Conservation (phyloP, 2,888 invertebrate species). For the Caradrina kadenii region DNA sequence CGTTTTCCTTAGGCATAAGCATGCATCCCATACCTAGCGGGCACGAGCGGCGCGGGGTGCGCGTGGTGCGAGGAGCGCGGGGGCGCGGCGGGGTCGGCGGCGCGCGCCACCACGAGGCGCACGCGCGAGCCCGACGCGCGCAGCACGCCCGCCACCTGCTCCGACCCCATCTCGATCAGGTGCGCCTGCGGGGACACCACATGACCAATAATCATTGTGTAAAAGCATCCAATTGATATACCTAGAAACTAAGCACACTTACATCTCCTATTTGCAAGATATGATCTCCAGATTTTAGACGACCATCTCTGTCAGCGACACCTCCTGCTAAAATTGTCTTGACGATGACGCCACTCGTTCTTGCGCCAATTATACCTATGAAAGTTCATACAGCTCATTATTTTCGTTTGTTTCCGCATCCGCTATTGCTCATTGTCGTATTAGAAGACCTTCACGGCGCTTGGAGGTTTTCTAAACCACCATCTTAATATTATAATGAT, state of each 20-base stretch:
- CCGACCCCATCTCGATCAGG: constrained; percentile 99
- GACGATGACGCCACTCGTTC: constrained; percentile 99
- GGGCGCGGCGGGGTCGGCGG: constrained; percentile 94
- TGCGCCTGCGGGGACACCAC: constrained; percentile 72
- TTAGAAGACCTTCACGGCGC: constrained; percentile 3
- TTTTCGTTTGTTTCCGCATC: not conserved
- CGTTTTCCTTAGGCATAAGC: too few relatives aligned
- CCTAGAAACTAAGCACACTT: constrained; percentile 68
- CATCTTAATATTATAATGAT: too few relatives aligned
- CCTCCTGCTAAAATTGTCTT: constrained; percentile 99
- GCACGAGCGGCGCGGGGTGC: constrained; percentile 92
- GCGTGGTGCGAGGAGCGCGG: constrained; percentile 84
- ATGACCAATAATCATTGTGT: not conserved
- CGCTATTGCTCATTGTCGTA: not conserved
- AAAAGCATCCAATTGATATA: not conserved
- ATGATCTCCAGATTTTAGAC: constrained; percentile 99
- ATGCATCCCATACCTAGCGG: constrained; percentile 84
- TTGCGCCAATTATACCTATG: constrained; percentile 97
- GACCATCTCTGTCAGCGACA: constrained; percentile 99
- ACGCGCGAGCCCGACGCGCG: constrained; percentile 99
- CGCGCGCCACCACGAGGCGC: constrained; percentile 97
- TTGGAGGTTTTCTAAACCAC: not conserved
- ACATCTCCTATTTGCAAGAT: constrained; percentile 98
- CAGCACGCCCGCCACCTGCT: constrained; percentile 98
- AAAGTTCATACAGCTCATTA: constrained; percentile 18